These are phyloP conservation scores for Brachynemurus nebulosus DNA, from an alignment of 2,888 invertebrate species.

Conservation along the genomic window DNA sequence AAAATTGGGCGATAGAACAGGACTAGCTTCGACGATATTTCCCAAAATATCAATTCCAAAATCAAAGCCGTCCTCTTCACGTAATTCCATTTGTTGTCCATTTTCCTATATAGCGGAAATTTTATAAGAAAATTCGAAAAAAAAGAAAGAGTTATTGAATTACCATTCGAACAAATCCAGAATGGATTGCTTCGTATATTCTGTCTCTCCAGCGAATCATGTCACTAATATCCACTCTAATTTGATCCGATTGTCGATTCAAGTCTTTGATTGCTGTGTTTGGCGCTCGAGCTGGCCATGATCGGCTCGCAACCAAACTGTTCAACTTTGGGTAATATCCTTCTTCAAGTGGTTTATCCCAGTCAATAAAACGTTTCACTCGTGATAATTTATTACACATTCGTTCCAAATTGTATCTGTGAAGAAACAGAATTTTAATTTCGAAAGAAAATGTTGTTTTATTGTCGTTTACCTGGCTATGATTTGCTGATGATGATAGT, in stretches of 20 bases:
- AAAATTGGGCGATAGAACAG: conserved; percentile 52
- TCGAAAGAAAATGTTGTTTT: not conserved
- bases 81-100: conserved; percentile 40
- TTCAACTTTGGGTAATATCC: conserved; percentile 78
- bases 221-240: conserved; percentile 51
- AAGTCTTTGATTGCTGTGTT: conserved; percentile 43
- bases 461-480: no score
- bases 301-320: conserved; percentile 57
- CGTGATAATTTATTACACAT: conserved; percentile 54
- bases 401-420: conserved; percentile 66
- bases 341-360: conserved; percentile 54
- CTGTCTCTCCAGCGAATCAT: conserved; percentile 64
- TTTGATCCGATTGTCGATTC: conserved; percentile 51
- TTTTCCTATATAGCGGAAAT: conserved; percentile 33
- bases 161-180: conserved; percentile 43
- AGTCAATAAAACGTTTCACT: conserved; percentile 46
- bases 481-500: conserved; percentile 63
- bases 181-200: conserved; percentile 55
- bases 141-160: conserved; percentile 20
- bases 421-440: conserved; percentile 27
- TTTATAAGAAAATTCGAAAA: not conserved
- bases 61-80: conserved; percentile 51
- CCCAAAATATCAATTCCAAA: conserved; percentile 56
- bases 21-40: conserved; percentile 62
- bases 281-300: conserved; percentile 58